Evolutionary conservation across 2,888 invertebrate species (phyloP).

Genomic region (Omphaloscelis lunosa): DNA sequence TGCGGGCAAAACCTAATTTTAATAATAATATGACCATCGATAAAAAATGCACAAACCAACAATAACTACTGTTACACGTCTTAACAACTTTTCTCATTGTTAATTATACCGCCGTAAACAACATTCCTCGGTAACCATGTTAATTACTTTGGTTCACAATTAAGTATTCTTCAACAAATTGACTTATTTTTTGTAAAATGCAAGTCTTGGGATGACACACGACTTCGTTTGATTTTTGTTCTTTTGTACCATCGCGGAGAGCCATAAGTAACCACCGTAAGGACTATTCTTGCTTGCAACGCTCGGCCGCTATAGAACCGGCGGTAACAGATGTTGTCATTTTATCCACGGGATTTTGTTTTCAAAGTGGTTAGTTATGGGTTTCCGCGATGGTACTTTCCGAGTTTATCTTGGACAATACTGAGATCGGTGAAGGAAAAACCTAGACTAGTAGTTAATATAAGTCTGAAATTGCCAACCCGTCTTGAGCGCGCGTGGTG

Average conservation of each 20-base stretch:
- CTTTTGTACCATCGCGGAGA: neutral
- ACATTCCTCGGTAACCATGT: conserved; percentile 45
- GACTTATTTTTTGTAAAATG: conserved; percentile 22
- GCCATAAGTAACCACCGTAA: no score
- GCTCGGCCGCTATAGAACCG: no score
- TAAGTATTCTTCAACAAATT: conserved; percentile 35
- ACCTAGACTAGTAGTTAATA: neutral
- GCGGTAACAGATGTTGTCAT: no score
- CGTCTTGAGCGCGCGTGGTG: neutral
- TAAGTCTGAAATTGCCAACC: neutral
- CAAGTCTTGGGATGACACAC: neutral
- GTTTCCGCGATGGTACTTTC: neutral
- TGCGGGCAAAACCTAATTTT: neutral
- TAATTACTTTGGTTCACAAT: conserved; percentile 51
- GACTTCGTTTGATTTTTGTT: neutral
- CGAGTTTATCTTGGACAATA: neutral
- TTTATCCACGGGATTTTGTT: no score
- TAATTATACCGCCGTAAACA: conserved; percentile 46
- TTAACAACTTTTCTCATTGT: conserved; percentile 28
- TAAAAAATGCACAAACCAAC: conserved; percentile 7
- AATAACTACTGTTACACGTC: conserved; percentile 3
- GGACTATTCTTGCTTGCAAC: no score
- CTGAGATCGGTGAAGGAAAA: neutral
- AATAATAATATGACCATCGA: conserved; percentile 4
- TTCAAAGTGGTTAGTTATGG: no score